Conservation (phyloP, 1,140 invertebrate genomes). For the Eufriesea mexicana region DNA sequence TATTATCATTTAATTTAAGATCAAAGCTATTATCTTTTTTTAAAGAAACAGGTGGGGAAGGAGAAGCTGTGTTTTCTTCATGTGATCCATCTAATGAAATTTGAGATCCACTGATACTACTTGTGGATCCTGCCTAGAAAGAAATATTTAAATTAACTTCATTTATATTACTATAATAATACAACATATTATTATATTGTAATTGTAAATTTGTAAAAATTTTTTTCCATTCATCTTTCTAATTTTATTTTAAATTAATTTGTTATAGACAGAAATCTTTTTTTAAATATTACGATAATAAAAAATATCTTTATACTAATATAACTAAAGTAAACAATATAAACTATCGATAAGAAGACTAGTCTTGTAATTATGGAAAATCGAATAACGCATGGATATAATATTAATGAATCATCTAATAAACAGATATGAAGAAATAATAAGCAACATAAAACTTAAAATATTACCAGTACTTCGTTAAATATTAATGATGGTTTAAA, state of each 20-base stretch:
- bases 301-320: background rate
- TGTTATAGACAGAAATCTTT: background rate
- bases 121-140: constrained; percentile 82
- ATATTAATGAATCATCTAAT: constrained; percentile 26
- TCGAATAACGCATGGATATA: background rate
- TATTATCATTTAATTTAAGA: constrained; percentile 75
- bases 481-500: background rate
- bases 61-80: constrained; percentile 72
- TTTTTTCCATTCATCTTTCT: background rate
- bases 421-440: constrained; percentile 2
- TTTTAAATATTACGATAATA: background rate
- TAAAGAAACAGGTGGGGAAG: constrained; percentile 64
- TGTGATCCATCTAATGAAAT: constrained; percentile 77
- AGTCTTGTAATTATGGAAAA: constrained; percentile 6
- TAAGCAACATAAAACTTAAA: background rate
- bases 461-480: background rate
- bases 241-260: background rate
- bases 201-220: too few relatives aligned
- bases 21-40: constrained; percentile 77
- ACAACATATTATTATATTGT: background rate
- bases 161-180: background rate
- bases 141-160: background rate
- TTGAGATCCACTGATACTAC: constrained; percentile 84
- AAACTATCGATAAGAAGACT: background rate
- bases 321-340: background rate